These are phyloP conservation scores for Mythimna vitellina DNA, from an alignment of 2,888 invertebrate genomes.

Conservation along the genomic window DNA sequence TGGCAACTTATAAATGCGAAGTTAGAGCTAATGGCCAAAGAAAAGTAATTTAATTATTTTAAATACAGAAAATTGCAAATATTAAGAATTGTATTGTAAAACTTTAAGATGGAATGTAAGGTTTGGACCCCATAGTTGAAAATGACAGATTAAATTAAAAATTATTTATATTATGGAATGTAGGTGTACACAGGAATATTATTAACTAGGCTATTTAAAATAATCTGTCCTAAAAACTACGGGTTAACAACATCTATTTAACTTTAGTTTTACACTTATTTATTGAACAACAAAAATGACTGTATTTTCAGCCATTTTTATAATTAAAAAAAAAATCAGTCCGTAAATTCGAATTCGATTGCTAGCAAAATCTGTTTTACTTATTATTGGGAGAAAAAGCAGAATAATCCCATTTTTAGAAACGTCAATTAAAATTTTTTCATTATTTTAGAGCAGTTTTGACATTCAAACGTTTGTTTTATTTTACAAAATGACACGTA, in stretches of 20 bases:
- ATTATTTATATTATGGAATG: constrained; percentile 10
- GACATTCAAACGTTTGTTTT: constrained; percentile 52
- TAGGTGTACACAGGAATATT: constrained; percentile 1
- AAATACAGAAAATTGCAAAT: constrained; percentile 10
- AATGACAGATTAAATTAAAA: constrained; percentile 58
- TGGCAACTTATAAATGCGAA: constrained; percentile 69
- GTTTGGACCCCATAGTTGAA: constrained; percentile 44
- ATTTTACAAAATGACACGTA: constrained; percentile 67
- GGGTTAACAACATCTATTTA: constrained; percentile 38
- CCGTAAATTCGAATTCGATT: constrained; percentile 10
- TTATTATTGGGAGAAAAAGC: constrained; percentile 22
- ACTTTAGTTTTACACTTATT: constrained; percentile 35
- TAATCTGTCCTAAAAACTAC: constrained; percentile 59
- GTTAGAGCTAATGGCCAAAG: constrained; percentile 38
- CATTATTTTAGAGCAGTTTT: constrained; percentile 32
- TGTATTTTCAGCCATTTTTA: background rate
- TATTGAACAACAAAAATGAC: constrained; percentile 10
- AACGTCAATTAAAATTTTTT: constrained; percentile 1
- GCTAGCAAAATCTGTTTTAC: constrained; percentile 23
- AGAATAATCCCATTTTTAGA: constrained; percentile 11
- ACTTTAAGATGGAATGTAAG: constrained; percentile 28
- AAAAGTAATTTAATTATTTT: constrained; percentile 5
- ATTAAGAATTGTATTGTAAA: background rate
- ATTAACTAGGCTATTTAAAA: constrained; percentile 37
- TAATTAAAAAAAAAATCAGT: constrained; percentile 32